These are phyloP conservation scores for Hemibagrus wyckioides DNA, from an alignment of 2,113 vertebrate species.

Conservation along the genomic window DNA sequence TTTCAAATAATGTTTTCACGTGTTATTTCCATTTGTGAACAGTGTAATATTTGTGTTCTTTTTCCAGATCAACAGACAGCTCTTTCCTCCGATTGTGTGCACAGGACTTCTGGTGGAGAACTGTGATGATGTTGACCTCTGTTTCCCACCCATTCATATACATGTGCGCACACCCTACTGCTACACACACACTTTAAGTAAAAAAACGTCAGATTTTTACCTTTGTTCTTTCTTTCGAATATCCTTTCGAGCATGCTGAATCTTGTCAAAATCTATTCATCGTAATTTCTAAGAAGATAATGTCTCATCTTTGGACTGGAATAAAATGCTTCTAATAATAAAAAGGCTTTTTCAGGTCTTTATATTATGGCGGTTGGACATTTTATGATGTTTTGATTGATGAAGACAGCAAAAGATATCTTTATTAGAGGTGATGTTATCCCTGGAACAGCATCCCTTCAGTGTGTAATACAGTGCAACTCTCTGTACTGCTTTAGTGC, in stretches of 20 bases:
- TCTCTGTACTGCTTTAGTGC: background rate
- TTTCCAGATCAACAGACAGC: slow-evolving; percentile 29
- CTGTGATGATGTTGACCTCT: slow-evolving; percentile 14
- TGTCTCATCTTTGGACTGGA: background rate
- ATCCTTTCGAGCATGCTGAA: background rate
- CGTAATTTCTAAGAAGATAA: background rate
- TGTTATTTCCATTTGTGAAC: slow-evolving; percentile 32
- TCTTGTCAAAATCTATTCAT: background rate
- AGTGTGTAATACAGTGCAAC: no score
- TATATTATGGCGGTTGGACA: background rate
- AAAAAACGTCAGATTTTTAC: background rate
- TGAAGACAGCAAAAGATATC: background rate
- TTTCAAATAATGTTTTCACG: slow-evolving; percentile 31
- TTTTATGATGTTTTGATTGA: no score
- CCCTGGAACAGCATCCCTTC: background rate
- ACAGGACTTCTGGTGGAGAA: slow-evolving; percentile 26
- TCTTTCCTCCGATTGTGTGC: slow-evolving; percentile 44
- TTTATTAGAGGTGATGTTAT: background rate
- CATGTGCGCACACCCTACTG: slow-evolving; percentile 1
- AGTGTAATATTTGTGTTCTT: slow-evolving; percentile 29
- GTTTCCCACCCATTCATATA: slow-evolving; percentile 30
- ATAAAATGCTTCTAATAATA: background rate
- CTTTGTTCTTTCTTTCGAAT: background rate
- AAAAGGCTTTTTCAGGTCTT: background rate
- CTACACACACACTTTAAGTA: background rate